These are phyloP conservation scores for Clupea harengus DNA, from an alignment of 2,113 vertebrate genomes.

Conservation along the genomic window DNA sequence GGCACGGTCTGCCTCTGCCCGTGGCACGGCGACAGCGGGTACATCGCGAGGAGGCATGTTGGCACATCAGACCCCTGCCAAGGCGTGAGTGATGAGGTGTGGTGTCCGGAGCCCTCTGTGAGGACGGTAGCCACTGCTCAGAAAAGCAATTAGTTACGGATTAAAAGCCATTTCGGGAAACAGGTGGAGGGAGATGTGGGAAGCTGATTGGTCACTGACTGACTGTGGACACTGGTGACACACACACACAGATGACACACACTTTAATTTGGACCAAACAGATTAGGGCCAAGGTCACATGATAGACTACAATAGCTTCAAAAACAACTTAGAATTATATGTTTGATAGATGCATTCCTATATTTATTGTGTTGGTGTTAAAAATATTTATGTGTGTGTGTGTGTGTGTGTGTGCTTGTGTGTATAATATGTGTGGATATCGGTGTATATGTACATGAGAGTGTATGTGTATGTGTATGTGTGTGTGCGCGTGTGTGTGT, in stretches of 20 bases:
- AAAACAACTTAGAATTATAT: too few relatives aligned
- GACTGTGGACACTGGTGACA: neutral
- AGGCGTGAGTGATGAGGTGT: neutral
- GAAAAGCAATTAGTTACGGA: slow-evolving; percentile 31
- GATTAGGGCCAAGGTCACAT: neutral
- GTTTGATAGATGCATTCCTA: neutral
- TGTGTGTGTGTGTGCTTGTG: neutral
- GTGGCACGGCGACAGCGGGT: slow-evolving; percentile 52
- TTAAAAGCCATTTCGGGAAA: neutral
- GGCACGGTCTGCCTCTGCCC: slow-evolving; percentile 55
- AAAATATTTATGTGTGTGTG: neutral
- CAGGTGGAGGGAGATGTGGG: slow-evolving; percentile 1
- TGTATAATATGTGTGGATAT: neutral
- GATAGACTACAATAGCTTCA: neutral
- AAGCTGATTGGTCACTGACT: neutral
- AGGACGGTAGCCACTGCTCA: neutral
- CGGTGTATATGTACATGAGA: neutral
- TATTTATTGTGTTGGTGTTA: neutral
- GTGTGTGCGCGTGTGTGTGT: neutral
- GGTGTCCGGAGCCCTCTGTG: neutral
- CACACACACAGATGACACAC: neutral
- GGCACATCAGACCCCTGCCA: neutral
- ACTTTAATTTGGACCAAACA: neutral
- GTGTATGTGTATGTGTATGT: neutral
- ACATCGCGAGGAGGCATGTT: neutral